Base-by-base conservation (phyloP, 2,113 vertebrate species). In the Empidonax traillii region DNA sequence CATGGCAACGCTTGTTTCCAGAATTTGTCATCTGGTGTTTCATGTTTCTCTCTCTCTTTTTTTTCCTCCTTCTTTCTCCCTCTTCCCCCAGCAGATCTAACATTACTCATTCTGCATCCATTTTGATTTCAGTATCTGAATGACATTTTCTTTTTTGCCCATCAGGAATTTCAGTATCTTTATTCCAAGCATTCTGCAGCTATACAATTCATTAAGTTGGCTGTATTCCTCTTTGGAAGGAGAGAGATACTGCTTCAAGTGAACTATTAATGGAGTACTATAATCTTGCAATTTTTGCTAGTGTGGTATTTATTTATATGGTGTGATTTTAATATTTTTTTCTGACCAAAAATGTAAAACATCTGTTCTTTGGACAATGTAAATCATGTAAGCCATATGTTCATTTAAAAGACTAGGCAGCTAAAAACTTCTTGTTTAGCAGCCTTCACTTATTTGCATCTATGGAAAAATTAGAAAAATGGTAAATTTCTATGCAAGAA, bases 21-120 rank as follows among this genome's bases (percentile, higher is more conserved):
- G 93, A 85, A 97, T 94, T 96, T 96, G 55, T 97, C 97, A 97
- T 98, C 96, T 98, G 97, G 83, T 97, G 73, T 96, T 97, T 94
- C 78, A 77, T 97, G 47, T 89, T 85, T 93, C 14, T 94, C 68
- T 96, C 18, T 81, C 2, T 95, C 28, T 47, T 23, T 23, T n/a
- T 71, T 35, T 12, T 2, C 7, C 18, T 58, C 28, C 8, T 19
- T 71, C n/a, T 66, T 69, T 55, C 9, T 24, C 8, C 25, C 0
- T 53, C 25, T 51, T 12, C 27, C 6, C 31, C 28, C 72, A 87
- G 69, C 87, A 96, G 37, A 62, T 75, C 56, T 87, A 71, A 81
- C 67, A 63, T 93, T 94, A 93, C 65, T 93, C 79, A 93, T 98
- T 96, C 93, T 91, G 88, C 66, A 96, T 95, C 47, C 92, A 93